Evolutionary conservation across 2,113 vertebrate genomes (phyloP).

Genomic region (Gobio gobio): DNA sequence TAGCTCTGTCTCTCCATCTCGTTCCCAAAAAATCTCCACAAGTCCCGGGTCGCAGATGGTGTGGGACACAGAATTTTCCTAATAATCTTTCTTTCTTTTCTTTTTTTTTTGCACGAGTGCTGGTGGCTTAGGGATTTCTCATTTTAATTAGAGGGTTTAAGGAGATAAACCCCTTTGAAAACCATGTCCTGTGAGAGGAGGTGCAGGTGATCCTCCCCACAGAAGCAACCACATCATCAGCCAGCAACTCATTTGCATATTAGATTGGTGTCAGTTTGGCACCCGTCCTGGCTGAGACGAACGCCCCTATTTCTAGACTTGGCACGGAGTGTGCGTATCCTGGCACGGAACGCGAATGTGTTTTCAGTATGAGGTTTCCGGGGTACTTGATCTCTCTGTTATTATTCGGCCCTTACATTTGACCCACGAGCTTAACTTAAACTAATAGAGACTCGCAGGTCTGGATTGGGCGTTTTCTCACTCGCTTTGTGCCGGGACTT

Average conservation of each 20-base stretch:
- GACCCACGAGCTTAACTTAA: constrained; percentile 25
- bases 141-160: constrained; percentile 97
- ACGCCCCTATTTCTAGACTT: constrained; percentile 58
- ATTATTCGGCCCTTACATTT: constrained; percentile 36
- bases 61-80: constrained; percentile 89
- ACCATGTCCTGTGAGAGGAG: constrained; percentile 85
- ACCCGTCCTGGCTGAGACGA: constrained; percentile 69
- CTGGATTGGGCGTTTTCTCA: not conserved
- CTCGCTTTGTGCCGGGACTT: not conserved
- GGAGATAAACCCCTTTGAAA: constrained; percentile 92
- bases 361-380: constrained; percentile 33
- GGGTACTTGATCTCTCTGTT: constrained; percentile 47
- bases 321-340: constrained; percentile 44
- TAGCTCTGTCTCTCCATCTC: constrained; percentile 75
- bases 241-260: constrained; percentile 88
- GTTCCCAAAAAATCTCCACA: constrained; percentile 86
- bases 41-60: constrained; percentile 92
- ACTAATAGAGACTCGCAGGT: not conserved
- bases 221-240: constrained; percentile 74
- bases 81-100: constrained; percentile 85
- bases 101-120: constrained; percentile 35
- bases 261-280: constrained; percentile 84
- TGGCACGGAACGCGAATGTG: constrained; percentile 45
- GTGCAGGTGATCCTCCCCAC: constrained; percentile 85
- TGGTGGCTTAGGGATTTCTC: constrained; percentile 84